These are phyloP conservation scores for Atta cephalotes DNA, from an alignment of 1,140 invertebrate genomes.

Conservation along the genomic window DNA sequence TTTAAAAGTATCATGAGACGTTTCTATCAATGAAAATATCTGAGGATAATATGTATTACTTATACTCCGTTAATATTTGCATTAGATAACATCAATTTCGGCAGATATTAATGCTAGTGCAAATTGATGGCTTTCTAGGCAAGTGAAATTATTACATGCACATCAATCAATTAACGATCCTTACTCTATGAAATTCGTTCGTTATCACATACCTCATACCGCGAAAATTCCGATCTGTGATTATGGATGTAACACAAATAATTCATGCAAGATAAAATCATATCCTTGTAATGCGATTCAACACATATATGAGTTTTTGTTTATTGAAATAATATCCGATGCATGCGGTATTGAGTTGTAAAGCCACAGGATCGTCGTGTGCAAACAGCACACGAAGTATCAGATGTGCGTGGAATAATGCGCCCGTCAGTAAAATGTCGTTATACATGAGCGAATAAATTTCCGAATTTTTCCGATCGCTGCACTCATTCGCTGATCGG, in stretches of 20 bases:
- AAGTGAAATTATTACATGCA: constrained; percentile 35
- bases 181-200: constrained; percentile 7
- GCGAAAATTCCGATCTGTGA: constrained; percentile 29
- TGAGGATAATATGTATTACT: neutral
- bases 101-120: neutral
- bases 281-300: neutral
- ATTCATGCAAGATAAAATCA: constrained; percentile 12
- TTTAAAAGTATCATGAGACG: neutral
- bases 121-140: neutral
- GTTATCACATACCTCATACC: neutral
- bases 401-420: constrained; percentile 15
- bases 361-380: neutral
- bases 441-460: constrained; percentile 36
- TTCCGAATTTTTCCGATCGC: constrained; percentile 56
- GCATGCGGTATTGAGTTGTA: neutral
- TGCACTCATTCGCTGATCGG: constrained; percentile 16
- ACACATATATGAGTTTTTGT: neutral
- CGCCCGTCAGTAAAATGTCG: constrained; percentile 42
- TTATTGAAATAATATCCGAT: neutral
- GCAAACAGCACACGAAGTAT: neutral
- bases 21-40: constrained; percentile 30
- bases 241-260: constrained; percentile 3
- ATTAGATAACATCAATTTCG: constrained; percentile 25
- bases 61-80: neutral
- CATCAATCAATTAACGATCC: constrained; percentile 46